phyloP scores from a whole-genome alignment of 2,888 invertebrate genomes.

The Drosophila cognata region DNA sequence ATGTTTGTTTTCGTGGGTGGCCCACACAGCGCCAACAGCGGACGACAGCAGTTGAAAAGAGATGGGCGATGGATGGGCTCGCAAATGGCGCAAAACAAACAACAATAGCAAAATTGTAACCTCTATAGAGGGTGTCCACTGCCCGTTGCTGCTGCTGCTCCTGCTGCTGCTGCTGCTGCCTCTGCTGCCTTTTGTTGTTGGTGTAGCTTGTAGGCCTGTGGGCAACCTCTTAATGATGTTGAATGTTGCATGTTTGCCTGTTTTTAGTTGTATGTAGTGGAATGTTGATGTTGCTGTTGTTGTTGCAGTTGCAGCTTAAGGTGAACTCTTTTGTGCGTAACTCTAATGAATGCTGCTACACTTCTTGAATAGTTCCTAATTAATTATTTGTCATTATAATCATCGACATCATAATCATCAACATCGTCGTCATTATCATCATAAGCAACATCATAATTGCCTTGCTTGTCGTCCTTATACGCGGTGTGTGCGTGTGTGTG shows the following conservation, averaged over 20 bases:
- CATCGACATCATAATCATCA: conserved; percentile 16
- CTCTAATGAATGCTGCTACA: conserved; percentile 6
- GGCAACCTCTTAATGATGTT: conserved; percentile 34
- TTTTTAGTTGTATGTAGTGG: not conserved
- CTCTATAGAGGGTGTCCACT: conserved; percentile 73
- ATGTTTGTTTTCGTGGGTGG: conserved; percentile 82
- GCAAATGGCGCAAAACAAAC: conserved; percentile 75
- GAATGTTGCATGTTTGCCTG: conserved; percentile 12
- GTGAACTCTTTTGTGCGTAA: conserved; percentile 7
- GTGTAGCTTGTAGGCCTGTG: conserved; percentile 15
- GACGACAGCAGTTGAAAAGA: conserved; percentile 18
- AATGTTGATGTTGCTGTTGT: not conserved
- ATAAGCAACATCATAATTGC: conserved; percentile 40
- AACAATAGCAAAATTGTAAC: conserved; percentile 75
- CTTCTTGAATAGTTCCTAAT: conserved; percentile 25
- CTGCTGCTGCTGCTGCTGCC: conserved; percentile 4
- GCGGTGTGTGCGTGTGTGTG: conserved; percentile 42
- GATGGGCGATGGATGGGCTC: conserved; percentile 14
- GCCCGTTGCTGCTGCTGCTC: conserved; percentile 12
- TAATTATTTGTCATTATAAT: conserved; percentile 20
- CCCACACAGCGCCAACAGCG: conserved; percentile 27
- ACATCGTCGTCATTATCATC: conserved; percentile 11
- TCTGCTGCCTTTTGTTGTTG: conserved; percentile 9
- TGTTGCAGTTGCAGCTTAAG: conserved; percentile 3
- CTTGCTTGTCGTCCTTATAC: conserved; percentile 26